Base-by-base conservation (phyloP, 2,797 vertebrate species). In the Cyclopterus lumpus region DNA sequence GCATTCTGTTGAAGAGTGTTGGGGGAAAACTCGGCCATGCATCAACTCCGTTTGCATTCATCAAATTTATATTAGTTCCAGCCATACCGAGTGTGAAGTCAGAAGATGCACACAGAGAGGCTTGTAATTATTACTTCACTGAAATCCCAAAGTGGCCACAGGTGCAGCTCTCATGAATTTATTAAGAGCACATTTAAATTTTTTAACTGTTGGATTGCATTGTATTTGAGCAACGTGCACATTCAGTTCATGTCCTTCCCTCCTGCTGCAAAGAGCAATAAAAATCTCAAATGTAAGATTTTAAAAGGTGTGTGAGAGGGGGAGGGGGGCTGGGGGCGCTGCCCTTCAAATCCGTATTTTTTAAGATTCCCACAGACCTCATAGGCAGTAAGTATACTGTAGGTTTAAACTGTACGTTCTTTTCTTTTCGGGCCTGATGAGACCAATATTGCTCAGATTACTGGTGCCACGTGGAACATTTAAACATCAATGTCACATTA, bases 111-210 rank as follows among this genome's bases (percentile, higher is more conserved):
- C 84, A 63, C 60, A 0, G 7, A 70, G 77, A 89, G 82, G 76
- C 75, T 75, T 80, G 88, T 84, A 78, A 86, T 84, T 81, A 82
- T 79, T 63, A 79, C 75, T 80, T 71, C 44, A 36, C 64, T 80
- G 75, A 78, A 65, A 81, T 85, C 84, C 80, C 66, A 82, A 79
- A 87, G 82, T 67, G 79, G 85, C 84, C 88, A 67, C 88, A 90
- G 90, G 88, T 89, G 86, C 81, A 82, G 84, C 67, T 53, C 70
- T 90, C 86, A 89, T 91, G 82, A 86, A 90, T 91, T 91, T 88
- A 88, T 88, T 86, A 87, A 86, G 79, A 73, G 48, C 16, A 34
- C 64, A 83, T 91, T 86, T 84, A n/a, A 75, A 85, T 83, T 80
- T 78, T 82, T 72, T 69, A 86, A 85, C 81, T 69, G 72, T 77